Conservation (phyloP, 2,888 invertebrate species). For the Lasius fuliginosus region DNA sequence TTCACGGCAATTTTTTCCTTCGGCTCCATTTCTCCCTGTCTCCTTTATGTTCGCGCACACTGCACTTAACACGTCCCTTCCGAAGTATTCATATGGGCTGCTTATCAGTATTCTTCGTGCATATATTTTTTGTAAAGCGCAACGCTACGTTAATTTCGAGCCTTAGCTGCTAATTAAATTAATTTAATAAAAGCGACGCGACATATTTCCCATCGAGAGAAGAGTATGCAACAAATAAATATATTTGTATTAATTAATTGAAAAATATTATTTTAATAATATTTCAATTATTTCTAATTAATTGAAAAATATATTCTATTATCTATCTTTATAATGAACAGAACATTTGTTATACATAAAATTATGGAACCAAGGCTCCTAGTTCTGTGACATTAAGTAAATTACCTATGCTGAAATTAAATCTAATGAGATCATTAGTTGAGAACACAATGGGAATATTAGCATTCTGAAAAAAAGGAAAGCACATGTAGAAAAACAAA, state of each 20-base stretch:
- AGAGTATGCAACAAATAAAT: neutral
- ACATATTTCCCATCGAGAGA: neutral
- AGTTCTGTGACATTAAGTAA: neutral
- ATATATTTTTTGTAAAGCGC: neutral
- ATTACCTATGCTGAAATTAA: neutral
- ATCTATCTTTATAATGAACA: neutral
- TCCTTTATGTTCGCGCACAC: constrained; percentile 6
- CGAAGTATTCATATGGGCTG: constrained; percentile 10
- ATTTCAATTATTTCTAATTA: neutral
- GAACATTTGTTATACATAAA: neutral
- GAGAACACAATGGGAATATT: neutral
- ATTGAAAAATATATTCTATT: neutral
- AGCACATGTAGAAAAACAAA: neutral
- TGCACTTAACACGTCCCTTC: neutral
- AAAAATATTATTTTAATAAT: neutral
- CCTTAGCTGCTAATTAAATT: neutral
- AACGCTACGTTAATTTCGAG: neutral
- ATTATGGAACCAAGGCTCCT: neutral
- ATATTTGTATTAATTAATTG: neutral
- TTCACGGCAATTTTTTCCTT: constrained; percentile 36
- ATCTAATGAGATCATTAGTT: neutral
- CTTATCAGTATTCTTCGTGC: neutral
- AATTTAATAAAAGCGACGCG: neutral
- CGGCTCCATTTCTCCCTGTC: constrained; percentile 37
- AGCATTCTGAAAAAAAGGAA: neutral